These are phyloP conservation scores for Argopecten irradians DNA, from an alignment of 1,140 invertebrate genomes.

Conservation along the genomic window DNA sequence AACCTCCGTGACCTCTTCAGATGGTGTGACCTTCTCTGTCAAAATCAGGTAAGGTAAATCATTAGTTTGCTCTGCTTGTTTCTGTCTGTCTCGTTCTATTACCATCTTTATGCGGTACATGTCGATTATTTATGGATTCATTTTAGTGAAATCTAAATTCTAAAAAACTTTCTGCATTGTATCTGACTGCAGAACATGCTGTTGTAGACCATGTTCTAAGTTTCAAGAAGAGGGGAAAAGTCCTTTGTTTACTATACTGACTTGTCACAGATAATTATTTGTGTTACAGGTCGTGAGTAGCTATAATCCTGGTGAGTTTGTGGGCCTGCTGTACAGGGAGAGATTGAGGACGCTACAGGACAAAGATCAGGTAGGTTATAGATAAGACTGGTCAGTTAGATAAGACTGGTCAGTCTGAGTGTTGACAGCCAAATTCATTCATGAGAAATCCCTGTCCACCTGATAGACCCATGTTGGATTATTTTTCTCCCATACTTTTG, in stretches of 20 bases:
- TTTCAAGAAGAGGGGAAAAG: too few species aligned
- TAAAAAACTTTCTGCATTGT: background rate
- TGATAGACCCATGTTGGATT: too few species aligned
- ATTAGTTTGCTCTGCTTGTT: background rate
- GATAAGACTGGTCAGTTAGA: background rate
- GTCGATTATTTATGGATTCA: background rate
- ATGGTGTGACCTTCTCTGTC: constrained; percentile 87
- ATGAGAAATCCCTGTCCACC: too few species aligned
- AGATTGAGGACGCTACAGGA: constrained; percentile 88
- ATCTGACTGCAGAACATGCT: too few species aligned
- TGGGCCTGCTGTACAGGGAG: constrained; percentile 87
- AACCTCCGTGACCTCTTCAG: constrained; percentile 96
- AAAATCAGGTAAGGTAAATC: constrained; percentile 62
- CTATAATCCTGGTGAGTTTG: constrained; percentile 82
- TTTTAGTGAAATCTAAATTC: background rate
- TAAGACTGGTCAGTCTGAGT: background rate
- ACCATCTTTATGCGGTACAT: too few species aligned
- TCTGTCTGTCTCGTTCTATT: background rate
- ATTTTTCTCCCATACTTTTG: too few species aligned
- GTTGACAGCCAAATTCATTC: too few species aligned
- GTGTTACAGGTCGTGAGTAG: constrained; percentile 52
- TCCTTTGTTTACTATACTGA: background rate
- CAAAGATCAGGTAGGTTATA: constrained; percentile 80
- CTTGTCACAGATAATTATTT: background rate
- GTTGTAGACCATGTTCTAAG: too few species aligned